phyloP scores from a whole-genome alignment of 2,113 vertebrate species.

The Emydocephalus ijimae region DNA sequence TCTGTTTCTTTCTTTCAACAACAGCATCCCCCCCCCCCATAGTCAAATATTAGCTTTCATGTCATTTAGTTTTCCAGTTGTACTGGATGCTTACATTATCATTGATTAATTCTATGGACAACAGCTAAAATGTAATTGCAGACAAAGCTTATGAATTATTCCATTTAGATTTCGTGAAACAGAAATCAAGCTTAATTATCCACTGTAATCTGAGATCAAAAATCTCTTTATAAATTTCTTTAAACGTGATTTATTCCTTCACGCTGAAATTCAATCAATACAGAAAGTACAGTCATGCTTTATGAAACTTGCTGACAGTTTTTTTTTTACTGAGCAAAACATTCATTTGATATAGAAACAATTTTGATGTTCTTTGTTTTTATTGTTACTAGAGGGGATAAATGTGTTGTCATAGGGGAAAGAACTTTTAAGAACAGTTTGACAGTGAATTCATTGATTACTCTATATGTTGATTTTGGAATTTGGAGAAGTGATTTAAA shows the following conservation, averaged over 20 bases:
- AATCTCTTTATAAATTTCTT: conserved; percentile 34
- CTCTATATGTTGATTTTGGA: conserved; percentile 32
- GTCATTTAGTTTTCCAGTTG: conserved; percentile 36
- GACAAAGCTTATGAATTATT: conserved; percentile 59
- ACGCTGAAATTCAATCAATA: conserved; percentile 44
- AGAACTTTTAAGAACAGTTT: neutral
- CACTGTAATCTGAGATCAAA: conserved; percentile 34
- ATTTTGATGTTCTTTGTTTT: conserved; percentile 30
- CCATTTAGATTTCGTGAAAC: conserved; percentile 60
- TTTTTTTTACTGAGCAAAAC: conserved; percentile 18
- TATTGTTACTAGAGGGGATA: neutral
- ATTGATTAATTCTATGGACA: conserved; percentile 39
- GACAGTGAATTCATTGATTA: neutral
- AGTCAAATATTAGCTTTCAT: conserved; percentile 23
- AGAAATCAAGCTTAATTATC: conserved; percentile 52
- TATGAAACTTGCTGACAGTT: conserved; percentile 42
- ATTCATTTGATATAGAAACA: conserved; percentile 32
- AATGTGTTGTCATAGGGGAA: neutral
- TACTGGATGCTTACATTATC: conserved; percentile 43
- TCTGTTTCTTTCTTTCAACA: conserved; percentile 30
- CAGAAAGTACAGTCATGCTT: conserved; percentile 41
- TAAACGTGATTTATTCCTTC: conserved; percentile 28
- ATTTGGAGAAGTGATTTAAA: conserved; percentile 44
- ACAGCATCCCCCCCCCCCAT: neutral
- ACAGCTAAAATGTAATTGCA: conserved; percentile 55